These are phyloP conservation scores for Cyclophora punctaria DNA, from an alignment of 2,888 invertebrate genomes.

Conservation along the genomic window DNA sequence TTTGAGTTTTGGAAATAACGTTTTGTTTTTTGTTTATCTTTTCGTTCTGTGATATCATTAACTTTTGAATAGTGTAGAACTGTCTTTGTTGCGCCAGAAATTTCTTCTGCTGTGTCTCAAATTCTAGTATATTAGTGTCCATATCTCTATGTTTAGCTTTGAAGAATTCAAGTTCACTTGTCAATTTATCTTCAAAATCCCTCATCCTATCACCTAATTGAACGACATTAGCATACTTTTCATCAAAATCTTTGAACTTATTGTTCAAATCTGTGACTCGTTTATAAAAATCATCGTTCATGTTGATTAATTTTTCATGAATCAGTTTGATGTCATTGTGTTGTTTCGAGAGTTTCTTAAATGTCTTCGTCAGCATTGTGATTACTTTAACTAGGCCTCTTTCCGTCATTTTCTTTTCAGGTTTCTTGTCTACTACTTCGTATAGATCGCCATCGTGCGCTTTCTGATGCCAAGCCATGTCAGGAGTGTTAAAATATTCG, in stretches of 20 bases:
- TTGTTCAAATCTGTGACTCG: constrained; percentile 28
- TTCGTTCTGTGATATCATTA: constrained; percentile 58
- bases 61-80: constrained; percentile 56
- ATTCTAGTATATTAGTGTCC: constrained; percentile 42
- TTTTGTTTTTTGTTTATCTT: constrained; percentile 55
- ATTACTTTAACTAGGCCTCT: constrained; percentile 55
- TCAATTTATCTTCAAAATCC: constrained; percentile 33
- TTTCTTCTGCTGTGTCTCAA: constrained; percentile 56
- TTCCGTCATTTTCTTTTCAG: constrained; percentile 41
- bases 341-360: constrained; percentile 60
- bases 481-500: too few species aligned
- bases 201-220: constrained; percentile 42
- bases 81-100: constrained; percentile 56
- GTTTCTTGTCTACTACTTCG: constrained; percentile 40
- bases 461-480: constrained; percentile 36
- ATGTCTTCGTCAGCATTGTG: constrained; percentile 56
- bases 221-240: constrained; percentile 40
- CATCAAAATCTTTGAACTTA: constrained; percentile 50
- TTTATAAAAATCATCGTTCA: constrained; percentile 42
- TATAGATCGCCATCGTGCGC: constrained; percentile 32
- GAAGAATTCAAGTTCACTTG: constrained; percentile 33
- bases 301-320: constrained; percentile 34
- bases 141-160: constrained; percentile 43
- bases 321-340: constrained; percentile 52
- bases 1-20: constrained; percentile 54